Percentiles rank a stretch among this genome's conserved stretches.
phyloP scores from a whole-genome alignment of 2,888 invertebrate species.

The Calliphora vomitoria region DNA sequence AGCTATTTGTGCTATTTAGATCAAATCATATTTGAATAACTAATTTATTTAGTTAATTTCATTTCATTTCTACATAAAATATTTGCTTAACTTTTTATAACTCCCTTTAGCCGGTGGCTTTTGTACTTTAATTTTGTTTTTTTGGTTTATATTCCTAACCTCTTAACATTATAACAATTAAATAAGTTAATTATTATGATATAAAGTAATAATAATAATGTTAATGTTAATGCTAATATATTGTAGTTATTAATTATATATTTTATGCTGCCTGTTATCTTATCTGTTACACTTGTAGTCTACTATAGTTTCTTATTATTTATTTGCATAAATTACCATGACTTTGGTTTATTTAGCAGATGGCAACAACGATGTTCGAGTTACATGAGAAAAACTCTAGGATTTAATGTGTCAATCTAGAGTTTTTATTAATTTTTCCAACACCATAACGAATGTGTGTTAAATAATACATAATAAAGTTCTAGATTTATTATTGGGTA shows the following conservation, averaged over 20 bases:
- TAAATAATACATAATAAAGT: background rate
- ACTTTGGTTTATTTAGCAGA: background rate
- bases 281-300: background rate
- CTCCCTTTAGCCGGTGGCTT: background rate
- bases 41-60: background rate
- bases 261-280: background rate
- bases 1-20: too few relatives aligned
- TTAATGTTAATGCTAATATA: background rate
- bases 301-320: background rate
- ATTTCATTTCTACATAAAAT: background rate
- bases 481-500: background rate
- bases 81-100: background rate
- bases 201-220: background rate
- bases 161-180: conserved; percentile 30
- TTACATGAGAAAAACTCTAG: background rate
- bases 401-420: conserved; percentile 8
- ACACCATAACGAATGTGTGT: background rate
- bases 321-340: conserved; percentile 38
- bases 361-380: conserved; percentile 1
- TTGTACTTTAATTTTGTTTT: conserved; percentile 2
- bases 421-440: conserved; percentile 10
- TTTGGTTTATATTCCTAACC: conserved; percentile 25
- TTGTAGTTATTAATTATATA: background rate
- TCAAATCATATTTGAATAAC: background rate
- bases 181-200: background rate